A percentile compares a stretch with the other conserved stretches of the same genome.
Evolutionary conservation across 2,888 invertebrate species (phyloP).

Genomic region (Pterostichus niger): DNA sequence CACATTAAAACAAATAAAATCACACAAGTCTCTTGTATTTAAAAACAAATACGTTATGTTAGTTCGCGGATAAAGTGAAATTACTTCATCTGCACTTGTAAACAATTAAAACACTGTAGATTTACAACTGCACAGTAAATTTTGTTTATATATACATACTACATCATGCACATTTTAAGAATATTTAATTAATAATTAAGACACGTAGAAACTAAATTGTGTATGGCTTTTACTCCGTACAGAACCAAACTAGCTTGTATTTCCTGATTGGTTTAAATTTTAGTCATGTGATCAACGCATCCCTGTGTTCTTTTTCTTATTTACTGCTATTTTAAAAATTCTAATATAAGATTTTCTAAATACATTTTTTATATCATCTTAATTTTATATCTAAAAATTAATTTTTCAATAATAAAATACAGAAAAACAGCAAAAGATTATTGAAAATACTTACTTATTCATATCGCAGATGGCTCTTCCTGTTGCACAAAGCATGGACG

Average conservation of each 20-base stretch:
- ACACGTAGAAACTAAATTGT: slow-evolving; percentile 62
- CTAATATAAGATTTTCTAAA: neutral
- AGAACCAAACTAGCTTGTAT: slow-evolving; percentile 54
- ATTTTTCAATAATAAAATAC: too few relatives aligned
- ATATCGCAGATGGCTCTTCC: too few relatives aligned
- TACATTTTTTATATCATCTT: neutral
- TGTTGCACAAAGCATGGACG: too few relatives aligned
- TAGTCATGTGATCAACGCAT: slow-evolving; percentile 32
- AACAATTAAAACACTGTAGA: slow-evolving; percentile 10
- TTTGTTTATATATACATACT: slow-evolving; percentile 31
- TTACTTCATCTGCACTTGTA: neutral
- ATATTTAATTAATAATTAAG: slow-evolving; percentile 53
- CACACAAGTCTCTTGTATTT: slow-evolving; percentile 30
- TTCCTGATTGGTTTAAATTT: slow-evolving; percentile 55
- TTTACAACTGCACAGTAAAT: neutral
- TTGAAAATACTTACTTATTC: slow-evolving; percentile 20
- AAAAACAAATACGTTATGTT: slow-evolving; percentile 17
- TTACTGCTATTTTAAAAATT: neutral
- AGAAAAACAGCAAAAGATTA: neutral
- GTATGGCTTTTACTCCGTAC: slow-evolving; percentile 39
- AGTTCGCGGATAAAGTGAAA: neutral
- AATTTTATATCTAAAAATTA: too few relatives aligned
- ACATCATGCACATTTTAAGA: slow-evolving; percentile 31
- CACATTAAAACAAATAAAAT: slow-evolving; percentile 35
- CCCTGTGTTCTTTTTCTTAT: slow-evolving; percentile 9